Conservation (phyloP, 23 tunicate species). For the Diplosoma virens region DNA sequence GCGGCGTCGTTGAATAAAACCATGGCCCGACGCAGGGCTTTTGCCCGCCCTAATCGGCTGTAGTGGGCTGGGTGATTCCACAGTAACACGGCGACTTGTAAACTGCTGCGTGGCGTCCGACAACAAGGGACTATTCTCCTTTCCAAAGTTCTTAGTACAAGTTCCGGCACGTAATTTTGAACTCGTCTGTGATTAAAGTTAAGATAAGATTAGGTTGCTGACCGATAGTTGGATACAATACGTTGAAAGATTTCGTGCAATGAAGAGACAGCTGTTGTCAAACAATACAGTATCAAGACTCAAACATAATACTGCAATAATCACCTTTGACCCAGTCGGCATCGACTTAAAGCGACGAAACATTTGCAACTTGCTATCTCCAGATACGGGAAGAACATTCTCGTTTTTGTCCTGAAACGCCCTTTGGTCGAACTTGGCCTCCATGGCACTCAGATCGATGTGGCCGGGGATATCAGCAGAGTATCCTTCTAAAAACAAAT, state of each 20-base stretch:
- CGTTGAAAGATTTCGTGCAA: no score
- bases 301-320: not conserved
- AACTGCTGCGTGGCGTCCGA: not conserved
- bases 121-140: conserved; percentile 39
- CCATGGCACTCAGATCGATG: conserved; percentile 17
- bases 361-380: not conserved
- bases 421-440: not conserved
- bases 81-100: not conserved
- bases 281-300: no score
- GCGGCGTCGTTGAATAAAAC: conserved; percentile 6
- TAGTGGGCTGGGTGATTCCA: conserved; percentile 20
- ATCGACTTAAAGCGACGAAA: conserved; percentile 46
- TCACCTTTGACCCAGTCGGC: conserved; percentile 37
- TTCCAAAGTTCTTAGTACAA: conserved; percentile 26
- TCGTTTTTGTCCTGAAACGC: conserved; percentile 42
- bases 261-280: no score
- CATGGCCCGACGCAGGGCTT: not conserved
- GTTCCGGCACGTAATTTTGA: no score
- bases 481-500: conserved; percentile 45
- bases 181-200: no score
- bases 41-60: not conserved
- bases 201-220: no score
- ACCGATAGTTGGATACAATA: no score
- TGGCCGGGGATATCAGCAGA: conserved; percentile 32
- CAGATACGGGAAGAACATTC: conserved; percentile 3